Conservation (phyloP, 2,888 invertebrate species). For the Tetragnatha montana region DNA sequence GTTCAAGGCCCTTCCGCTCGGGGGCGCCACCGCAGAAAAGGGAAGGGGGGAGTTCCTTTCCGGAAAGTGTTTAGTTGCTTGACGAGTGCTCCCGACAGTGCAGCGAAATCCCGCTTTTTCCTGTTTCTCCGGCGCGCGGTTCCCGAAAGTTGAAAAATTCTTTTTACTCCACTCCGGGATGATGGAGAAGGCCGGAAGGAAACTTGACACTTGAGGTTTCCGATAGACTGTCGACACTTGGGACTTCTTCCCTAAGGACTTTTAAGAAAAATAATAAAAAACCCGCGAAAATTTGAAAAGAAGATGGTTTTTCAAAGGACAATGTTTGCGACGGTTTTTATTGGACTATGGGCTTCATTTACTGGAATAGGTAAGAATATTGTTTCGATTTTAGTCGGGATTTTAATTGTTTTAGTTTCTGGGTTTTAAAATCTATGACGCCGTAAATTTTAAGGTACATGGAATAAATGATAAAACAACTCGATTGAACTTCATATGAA, state of each 20-base stretch:
- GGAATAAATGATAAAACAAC: too few species aligned
- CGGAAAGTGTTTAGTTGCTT: conserved; percentile 66
- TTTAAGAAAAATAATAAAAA: background rate
- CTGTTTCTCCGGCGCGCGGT: background rate
- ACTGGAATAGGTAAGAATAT: conserved; percentile 34
- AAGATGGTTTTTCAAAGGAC: conserved; percentile 12
- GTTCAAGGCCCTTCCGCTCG: background rate
- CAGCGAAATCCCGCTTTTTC: conserved; percentile 36
- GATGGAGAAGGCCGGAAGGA: conserved; percentile 15
- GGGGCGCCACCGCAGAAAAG: conserved; percentile 7
- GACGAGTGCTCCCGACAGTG: conserved; percentile 45
- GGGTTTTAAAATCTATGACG: too few species aligned
- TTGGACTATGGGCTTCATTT: conserved; percentile 56
- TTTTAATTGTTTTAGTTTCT: too few species aligned
- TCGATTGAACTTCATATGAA: too few species aligned
- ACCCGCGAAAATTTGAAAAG: conserved; percentile 21
- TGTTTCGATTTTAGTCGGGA: too few species aligned
- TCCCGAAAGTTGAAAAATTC: background rate
- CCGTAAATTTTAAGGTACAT: too few species aligned
- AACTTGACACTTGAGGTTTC: conserved; percentile 28
- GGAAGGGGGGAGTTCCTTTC: conserved; percentile 41
- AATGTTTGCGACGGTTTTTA: background rate
- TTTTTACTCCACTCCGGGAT: background rate
- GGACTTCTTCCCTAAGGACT: conserved; percentile 16
- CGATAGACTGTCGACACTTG: background rate